These are phyloP conservation scores for Pseudococcus longispinus DNA, from an alignment of 2,888 invertebrate species.

Conservation along the genomic window DNA sequence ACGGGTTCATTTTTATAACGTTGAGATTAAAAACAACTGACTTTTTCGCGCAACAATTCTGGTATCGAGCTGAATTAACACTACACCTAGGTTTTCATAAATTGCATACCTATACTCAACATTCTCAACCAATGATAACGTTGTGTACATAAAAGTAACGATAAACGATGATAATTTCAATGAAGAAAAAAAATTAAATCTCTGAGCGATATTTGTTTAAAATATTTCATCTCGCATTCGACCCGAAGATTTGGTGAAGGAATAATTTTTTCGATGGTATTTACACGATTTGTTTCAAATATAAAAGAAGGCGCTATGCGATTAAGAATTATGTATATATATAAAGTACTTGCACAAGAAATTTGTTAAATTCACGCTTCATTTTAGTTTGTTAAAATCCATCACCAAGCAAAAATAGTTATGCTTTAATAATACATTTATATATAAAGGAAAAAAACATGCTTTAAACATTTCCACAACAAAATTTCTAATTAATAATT, in stretches of 20 bases:
- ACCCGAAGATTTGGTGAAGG: neutral
- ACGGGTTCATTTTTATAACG: slow-evolving; percentile 27
- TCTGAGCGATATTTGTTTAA: neutral
- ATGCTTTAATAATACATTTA: slow-evolving; percentile 43
- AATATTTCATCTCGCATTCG: neutral
- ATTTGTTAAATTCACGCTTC: slow-evolving; percentile 46
- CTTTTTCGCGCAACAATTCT: neutral
- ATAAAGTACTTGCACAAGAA: slow-evolving; percentile 53
- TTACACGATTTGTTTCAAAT: neutral
- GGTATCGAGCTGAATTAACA: neutral
- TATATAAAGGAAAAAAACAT: slow-evolving; percentile 30
- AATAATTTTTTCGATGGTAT: neutral
- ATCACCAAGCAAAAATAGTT: slow-evolving; percentile 53
- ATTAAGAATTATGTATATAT: neutral
- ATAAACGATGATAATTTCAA: neutral
- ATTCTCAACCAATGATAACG: neutral
- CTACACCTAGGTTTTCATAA: neutral
- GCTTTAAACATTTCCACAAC: slow-evolving; percentile 29
- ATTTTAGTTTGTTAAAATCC: slow-evolving; percentile 42
- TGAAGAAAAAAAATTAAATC: neutral
- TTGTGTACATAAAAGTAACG: neutral
- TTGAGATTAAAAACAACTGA: neutral
- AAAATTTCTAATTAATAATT: neutral
- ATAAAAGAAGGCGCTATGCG: neutral
- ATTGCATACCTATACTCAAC: neutral